Evolutionary conservation across 2,113 vertebrate genomes (phyloP), one percentile per base, ranked within the genome.

Genomic region (Hippocampus abdominalis): DNA sequence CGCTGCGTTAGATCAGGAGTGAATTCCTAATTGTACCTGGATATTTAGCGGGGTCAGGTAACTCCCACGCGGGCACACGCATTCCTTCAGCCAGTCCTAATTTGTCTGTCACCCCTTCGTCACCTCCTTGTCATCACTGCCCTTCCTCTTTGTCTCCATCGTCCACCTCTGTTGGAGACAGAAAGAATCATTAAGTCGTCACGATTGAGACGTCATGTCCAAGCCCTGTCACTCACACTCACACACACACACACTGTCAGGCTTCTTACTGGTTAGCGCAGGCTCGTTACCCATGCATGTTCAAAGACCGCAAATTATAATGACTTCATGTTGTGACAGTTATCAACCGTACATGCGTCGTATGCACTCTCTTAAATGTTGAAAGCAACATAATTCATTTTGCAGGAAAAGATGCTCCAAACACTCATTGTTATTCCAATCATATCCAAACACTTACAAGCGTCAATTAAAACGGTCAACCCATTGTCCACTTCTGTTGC

Each of bases 11-110:
- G 90, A 91, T 92, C 91, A 90, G 78, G 84, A 81, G 88, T 84
- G 90, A 91, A 92, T 90, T 91, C 90, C 92, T 91, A 91, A 93
- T 92, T 91, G 89, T 89, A 90, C 90, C 87, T 91, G 89, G 91
- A 92, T 92, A 90, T 90, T 93, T 91, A 91, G 90, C 74, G 68
- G 81, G 90, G 91, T 91, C 89, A 91, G 81, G 80, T 66, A 85
- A 84, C 84, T 72, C 77, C 57, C 63, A 62, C 21, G 3, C 3
- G 12, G 2, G 36, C n/a, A 25, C 56, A 59, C 16, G 15, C 40
- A 8, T 12, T 21, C 61, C 7, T 8, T n/a, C 76, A 56, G 70
- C 44, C 70, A 76, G 60, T 70, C 39, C 53, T 73, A 2, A 80
- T 86, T 83, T 80, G 64, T 72, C 73, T 72, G 56, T 8, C 60